A percentile compares a stretch with the other conserved stretches of the same genome.
These are phyloP conservation scores for Malurus leucopterus DNA, from an alignment of 2,797 vertebrate genomes.

Conservation along the genomic window DNA sequence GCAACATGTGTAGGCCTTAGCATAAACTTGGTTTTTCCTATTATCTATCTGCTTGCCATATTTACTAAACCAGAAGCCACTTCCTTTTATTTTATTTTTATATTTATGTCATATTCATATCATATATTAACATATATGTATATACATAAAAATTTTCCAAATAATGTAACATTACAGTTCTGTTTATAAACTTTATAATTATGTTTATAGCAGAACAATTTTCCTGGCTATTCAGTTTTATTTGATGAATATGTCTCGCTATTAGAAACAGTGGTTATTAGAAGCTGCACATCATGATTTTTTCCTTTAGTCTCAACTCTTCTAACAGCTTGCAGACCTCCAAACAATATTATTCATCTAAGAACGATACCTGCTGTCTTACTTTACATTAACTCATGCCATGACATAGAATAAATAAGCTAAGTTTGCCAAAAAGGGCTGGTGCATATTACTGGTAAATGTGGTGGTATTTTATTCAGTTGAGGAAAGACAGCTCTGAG, in stretches of 20 bases:
- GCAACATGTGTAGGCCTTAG: not conserved
- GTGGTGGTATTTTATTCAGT: not conserved
- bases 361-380: not conserved
- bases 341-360: not conserved
- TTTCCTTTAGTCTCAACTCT: not conserved
- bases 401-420: not conserved
- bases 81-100: not conserved
- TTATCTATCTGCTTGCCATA: not conserved
- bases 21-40: not conserved
- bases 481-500: constrained; percentile 41
- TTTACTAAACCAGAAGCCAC: not conserved
- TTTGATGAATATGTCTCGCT: not conserved
- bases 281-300: not conserved
- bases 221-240: not conserved
- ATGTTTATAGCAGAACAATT: not conserved
- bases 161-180: not conserved
- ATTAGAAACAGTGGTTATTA: not conserved
- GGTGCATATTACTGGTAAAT: constrained; percentile 4
- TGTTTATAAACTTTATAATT: not conserved
- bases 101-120: not conserved
- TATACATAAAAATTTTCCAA: not conserved
- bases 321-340: not conserved
- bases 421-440: not conserved
- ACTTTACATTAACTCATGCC: not conserved
- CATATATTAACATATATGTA: not conserved